These are phyloP conservation scores for Nomada fucata DNA, from an alignment of 2,888 invertebrate genomes.

Conservation along the genomic window DNA sequence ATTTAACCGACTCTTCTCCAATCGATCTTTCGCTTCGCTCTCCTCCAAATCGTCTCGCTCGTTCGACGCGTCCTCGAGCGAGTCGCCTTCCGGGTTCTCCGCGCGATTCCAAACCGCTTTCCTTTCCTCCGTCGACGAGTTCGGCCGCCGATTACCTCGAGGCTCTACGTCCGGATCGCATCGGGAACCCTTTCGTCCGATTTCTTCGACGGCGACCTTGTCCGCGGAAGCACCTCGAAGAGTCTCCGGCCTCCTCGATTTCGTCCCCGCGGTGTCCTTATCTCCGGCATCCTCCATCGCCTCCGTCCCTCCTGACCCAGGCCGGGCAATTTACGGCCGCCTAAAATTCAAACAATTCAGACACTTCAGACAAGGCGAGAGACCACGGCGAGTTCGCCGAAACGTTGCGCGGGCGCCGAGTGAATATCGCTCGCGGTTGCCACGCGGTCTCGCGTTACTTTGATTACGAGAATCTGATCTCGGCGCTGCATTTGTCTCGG, in stretches of 20 bases:
- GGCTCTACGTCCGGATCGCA: conserved; percentile 70
- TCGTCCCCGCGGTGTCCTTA: conserved; percentile 8
- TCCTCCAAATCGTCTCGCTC: neutral
- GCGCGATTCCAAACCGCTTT: too few relatives aligned
- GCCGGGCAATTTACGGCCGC: conserved; percentile 34
- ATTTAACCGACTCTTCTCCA: conserved; percentile 74
- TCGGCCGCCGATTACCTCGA: conserved; percentile 67
- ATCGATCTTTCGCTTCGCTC: conserved; percentile 67
- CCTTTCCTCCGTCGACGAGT: too few relatives aligned
- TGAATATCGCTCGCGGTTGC: conserved; percentile 44
- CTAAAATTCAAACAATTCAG: conserved; percentile 46
- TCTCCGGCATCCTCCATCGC: conserved; percentile 19
- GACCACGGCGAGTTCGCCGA: conserved; percentile 8
- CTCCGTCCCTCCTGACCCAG: conserved; percentile 52
- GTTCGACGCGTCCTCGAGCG: neutral
- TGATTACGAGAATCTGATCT: conserved; percentile 56
- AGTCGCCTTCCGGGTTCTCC: neutral
- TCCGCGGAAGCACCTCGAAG: conserved; percentile 66
- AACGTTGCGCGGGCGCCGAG: conserved; percentile 54
- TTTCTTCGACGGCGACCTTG: conserved; percentile 74
- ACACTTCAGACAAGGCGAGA: neutral
- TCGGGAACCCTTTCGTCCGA: conserved; percentile 68
- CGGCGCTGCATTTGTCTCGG: conserved; percentile 6
- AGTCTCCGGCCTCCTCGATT: neutral
- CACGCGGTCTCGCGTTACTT: conserved; percentile 47